Conservation (phyloP, 2,888 invertebrate genomes). For the Luperina testacea region DNA sequence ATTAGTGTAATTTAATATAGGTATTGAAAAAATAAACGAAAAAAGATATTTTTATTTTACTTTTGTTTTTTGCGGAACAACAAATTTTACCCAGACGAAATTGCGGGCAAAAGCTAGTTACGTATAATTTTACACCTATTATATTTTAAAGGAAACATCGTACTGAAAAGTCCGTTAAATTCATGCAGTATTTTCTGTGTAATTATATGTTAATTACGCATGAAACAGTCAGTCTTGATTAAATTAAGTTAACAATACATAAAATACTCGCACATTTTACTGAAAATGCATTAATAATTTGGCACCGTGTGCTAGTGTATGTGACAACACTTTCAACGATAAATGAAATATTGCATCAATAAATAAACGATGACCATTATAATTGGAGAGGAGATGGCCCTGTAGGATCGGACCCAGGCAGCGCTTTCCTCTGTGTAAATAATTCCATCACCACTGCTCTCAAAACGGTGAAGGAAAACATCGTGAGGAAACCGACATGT, state of each 20-base stretch:
- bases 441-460: neutral
- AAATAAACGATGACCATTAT: neutral
- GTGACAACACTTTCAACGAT: constrained; percentile 1
- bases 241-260: neutral
- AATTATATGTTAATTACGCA: neutral
- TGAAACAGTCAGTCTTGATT: neutral
- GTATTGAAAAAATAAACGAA: too few species aligned
- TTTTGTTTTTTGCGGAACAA: too few species aligned
- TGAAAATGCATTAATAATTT: constrained; percentile 7
- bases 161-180: neutral
- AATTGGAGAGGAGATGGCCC: neutral
- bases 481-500: too few species aligned
- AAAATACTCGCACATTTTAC: neutral
- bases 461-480: neutral
- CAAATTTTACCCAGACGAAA: too few species aligned
- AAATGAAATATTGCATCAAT: constrained; percentile 23
- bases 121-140: too few species aligned
- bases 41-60: too few species aligned
- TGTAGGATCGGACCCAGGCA: neutral
- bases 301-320: neutral
- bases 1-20: too few species aligned
- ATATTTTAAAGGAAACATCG: neutral
- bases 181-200: too few species aligned
- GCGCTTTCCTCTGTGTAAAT: neutral
- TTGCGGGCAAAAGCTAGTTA: too few species aligned